Percentiles rank a stretch among this genome's conserved stretches.
Conservation (phyloP, 2,113 vertebrate species). For the Catagonus wagneri region DNA sequence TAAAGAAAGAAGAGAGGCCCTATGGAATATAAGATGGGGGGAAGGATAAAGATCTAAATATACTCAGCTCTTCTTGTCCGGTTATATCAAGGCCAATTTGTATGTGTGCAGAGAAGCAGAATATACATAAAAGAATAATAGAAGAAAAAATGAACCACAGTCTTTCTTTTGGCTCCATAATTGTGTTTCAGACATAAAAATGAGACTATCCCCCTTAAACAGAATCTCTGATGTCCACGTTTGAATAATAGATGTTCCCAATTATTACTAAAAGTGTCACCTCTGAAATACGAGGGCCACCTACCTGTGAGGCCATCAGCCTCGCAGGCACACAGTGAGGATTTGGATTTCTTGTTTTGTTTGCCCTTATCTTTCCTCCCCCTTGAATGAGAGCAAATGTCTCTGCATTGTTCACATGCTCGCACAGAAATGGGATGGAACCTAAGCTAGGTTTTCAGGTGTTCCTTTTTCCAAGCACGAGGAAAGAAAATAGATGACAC, state of each 20-base stretch:
- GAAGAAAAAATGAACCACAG: background rate
- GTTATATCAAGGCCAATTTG: background rate
- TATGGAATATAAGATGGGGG: background rate
- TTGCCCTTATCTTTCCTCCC: background rate
- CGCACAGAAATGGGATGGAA: conserved; percentile 74
- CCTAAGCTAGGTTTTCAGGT: conserved; percentile 82
- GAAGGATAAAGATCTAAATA: background rate
- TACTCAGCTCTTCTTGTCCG: background rate
- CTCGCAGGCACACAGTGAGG: background rate
- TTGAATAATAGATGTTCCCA: conserved; percentile 65
- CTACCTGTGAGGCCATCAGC: conserved; percentile 10
- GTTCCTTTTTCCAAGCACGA: conserved; percentile 79
- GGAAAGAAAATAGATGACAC: conserved; percentile 90
- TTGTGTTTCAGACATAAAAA: conserved; percentile 27
- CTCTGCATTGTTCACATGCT: conserved; percentile 10
- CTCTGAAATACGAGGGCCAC: conserved; percentile 57
- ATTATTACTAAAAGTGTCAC: conserved; percentile 62
- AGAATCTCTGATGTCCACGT: conserved; percentile 43
- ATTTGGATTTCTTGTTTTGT: background rate
- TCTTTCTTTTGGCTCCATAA: background rate
- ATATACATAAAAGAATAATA: background rate
- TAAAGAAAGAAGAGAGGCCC: background rate
- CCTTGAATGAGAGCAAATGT: conserved; percentile 4
- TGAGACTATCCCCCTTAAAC: conserved; percentile 26
- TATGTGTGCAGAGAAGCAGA: background rate